phyloP scores from a whole-genome alignment of 2,888 invertebrate species.

The Microctonus aethiopoides region DNA sequence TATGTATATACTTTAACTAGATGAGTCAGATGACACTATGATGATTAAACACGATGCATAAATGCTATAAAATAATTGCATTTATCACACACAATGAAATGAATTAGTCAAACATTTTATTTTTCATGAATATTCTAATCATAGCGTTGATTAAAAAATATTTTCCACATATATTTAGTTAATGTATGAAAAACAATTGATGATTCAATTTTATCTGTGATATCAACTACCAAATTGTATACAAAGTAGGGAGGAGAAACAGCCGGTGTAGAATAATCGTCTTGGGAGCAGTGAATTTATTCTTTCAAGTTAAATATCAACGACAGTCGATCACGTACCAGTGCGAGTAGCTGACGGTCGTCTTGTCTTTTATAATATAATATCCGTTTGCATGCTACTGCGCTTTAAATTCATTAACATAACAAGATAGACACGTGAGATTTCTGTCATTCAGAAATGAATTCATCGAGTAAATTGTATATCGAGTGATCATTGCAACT shows the following conservation, averaged over 20 bases:
- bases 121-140: not conserved
- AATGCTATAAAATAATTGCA: too few relatives aligned
- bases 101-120: too few relatives aligned
- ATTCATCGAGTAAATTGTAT: not conserved
- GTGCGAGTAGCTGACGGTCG: slow-evolving; percentile 41
- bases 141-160: too few relatives aligned
- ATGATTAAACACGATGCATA: too few relatives aligned
- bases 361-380: slow-evolving; percentile 14
- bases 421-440: slow-evolving; percentile 20
- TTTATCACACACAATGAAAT: too few relatives aligned
- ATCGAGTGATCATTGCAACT: not conserved
- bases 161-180: too few relatives aligned
- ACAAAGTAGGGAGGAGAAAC: slow-evolving; percentile 43
- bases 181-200: not conserved
- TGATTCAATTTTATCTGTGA: not conserved
- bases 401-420: slow-evolving; percentile 23
- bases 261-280: not conserved
- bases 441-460: not conserved
- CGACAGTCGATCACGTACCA: slow-evolving; percentile 54
- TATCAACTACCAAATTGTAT: slow-evolving; percentile 47
- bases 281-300: slow-evolving; percentile 19
- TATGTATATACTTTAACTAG: too few relatives aligned
- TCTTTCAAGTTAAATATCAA: slow-evolving; percentile 33
- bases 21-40: too few relatives aligned
- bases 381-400: slow-evolving; percentile 17